These are phyloP conservation scores for Cremastobaeus sp. DNA, from an alignment of 2,888 invertebrate genomes.

Conservation along the genomic window DNA sequence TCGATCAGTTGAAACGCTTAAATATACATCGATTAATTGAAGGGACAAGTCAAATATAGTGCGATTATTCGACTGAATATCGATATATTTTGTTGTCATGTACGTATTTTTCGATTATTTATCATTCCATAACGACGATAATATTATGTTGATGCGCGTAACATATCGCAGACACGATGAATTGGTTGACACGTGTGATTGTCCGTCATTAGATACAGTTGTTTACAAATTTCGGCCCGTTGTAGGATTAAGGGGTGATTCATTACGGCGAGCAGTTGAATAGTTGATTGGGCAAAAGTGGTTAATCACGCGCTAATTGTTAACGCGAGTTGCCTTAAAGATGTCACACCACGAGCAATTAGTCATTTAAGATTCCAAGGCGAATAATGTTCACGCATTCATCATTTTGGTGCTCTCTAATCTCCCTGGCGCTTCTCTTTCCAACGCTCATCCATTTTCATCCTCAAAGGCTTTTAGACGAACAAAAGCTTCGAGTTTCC, in stretches of 20 bases:
- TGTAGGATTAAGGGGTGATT: slow-evolving; percentile 8
- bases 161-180: too few relatives aligned
- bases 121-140: too few relatives aligned
- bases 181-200: too few relatives aligned
- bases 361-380: slow-evolving; percentile 43
- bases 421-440: slow-evolving; percentile 45
- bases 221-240: too few relatives aligned
- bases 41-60: too few relatives aligned
- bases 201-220: too few relatives aligned
- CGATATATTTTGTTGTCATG: too few relatives aligned
- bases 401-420: slow-evolving; percentile 51
- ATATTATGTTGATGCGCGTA: too few relatives aligned
- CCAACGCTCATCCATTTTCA: slow-evolving; percentile 55
- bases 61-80: too few relatives aligned
- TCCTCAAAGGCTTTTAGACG: slow-evolving; percentile 57
- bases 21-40: too few relatives aligned
- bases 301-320: slow-evolving; percentile 49
- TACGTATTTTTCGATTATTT: too few relatives aligned
- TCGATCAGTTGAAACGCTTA: too few relatives aligned
- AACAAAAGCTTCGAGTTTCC: slow-evolving; percentile 51
- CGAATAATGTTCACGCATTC: slow-evolving; percentile 53
- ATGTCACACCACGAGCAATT: slow-evolving; percentile 45
- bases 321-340: slow-evolving; percentile 37
- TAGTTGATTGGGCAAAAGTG: slow-evolving; percentile 38
- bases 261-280: slow-evolving; percentile 14